phyloP scores from a whole-genome alignment of 2,888 invertebrate species.

The Scaptomyza parva region DNA sequence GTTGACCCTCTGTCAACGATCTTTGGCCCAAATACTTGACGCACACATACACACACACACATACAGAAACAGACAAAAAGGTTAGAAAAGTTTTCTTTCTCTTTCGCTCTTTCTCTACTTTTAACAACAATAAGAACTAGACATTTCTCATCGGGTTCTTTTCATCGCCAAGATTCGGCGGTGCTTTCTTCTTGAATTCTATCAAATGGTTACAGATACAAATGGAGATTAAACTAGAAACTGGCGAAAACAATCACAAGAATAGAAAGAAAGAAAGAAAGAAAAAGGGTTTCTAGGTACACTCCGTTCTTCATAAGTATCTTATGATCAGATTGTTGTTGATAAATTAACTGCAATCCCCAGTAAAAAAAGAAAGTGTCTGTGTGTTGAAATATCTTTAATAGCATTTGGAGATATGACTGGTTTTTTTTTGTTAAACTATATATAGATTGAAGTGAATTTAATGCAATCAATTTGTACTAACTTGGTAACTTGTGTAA shows the following conservation, averaged over 20 bases:
- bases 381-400: neutral
- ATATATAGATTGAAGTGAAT: neutral
- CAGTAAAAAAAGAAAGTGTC: neutral
- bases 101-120: neutral
- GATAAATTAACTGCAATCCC: neutral
- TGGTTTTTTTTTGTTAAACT: neutral
- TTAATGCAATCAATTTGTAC: neutral
- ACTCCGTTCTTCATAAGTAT: no score
- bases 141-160: constrained; percentile 24
- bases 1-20: constrained; percentile 62
- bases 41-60: constrained; percentile 44
- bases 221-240: constrained; percentile 24
- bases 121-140: constrained; percentile 2
- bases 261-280: neutral
- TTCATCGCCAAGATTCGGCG: constrained; percentile 23
- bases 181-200: constrained; percentile 18
- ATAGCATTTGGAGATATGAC: neutral
- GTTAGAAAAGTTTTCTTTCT: constrained; percentile 1
- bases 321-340: neutral
- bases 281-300: neutral
- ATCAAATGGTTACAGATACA: constrained; percentile 12
- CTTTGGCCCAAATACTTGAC: constrained; percentile 62
- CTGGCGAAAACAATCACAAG: neutral
- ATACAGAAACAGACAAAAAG: constrained; percentile 2
- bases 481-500: constrained; percentile 7